phyloP scores from a whole-genome alignment of 2,888 invertebrate species.

The Brachyopa scutellaris region DNA sequence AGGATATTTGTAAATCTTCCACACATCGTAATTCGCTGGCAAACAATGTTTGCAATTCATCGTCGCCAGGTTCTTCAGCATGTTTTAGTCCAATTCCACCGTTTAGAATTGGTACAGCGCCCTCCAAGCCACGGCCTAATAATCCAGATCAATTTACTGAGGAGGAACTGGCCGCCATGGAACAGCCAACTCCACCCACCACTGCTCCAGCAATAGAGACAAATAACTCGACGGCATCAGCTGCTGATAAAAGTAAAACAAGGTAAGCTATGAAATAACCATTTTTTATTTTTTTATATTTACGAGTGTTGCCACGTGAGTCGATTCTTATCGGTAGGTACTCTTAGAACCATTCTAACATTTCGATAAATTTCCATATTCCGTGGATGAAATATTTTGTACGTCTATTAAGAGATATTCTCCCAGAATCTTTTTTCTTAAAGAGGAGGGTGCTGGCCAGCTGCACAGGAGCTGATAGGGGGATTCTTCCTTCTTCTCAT shows the following conservation, averaged over 20 bases:
- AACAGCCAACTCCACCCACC: slow-evolving; percentile 80
- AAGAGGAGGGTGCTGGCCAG: too few relatives aligned
- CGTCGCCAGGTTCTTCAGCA: slow-evolving; percentile 74
- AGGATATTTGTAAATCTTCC: slow-evolving; percentile 76
- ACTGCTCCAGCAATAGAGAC: slow-evolving; percentile 81
- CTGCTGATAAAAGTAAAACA: slow-evolving; percentile 75
- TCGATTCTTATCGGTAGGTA: too few relatives aligned
- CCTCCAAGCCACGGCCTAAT: slow-evolving; percentile 79
- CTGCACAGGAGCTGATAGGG: too few relatives aligned
- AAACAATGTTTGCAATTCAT: slow-evolving; percentile 74
- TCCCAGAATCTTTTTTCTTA: too few relatives aligned
- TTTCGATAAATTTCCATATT: too few relatives aligned
- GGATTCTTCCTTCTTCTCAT: too few relatives aligned
- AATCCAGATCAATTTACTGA: slow-evolving; percentile 80
- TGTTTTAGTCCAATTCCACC: slow-evolving; percentile 84
- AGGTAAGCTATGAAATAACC: too few relatives aligned
- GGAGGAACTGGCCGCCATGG: slow-evolving; percentile 80
- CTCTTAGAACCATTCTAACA: too few relatives aligned
- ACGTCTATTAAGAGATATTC: too few relatives aligned
- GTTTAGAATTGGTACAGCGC: slow-evolving; percentile 84
- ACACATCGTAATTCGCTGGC: slow-evolving; percentile 77
- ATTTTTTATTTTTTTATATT: too few relatives aligned
- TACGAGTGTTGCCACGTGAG: too few relatives aligned
- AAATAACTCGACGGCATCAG: neutral
- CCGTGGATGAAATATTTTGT: too few relatives aligned